Evolutionary conservation across 2,113 vertebrate species (phyloP).

Genomic region (Haemorhous mexicanus): DNA sequence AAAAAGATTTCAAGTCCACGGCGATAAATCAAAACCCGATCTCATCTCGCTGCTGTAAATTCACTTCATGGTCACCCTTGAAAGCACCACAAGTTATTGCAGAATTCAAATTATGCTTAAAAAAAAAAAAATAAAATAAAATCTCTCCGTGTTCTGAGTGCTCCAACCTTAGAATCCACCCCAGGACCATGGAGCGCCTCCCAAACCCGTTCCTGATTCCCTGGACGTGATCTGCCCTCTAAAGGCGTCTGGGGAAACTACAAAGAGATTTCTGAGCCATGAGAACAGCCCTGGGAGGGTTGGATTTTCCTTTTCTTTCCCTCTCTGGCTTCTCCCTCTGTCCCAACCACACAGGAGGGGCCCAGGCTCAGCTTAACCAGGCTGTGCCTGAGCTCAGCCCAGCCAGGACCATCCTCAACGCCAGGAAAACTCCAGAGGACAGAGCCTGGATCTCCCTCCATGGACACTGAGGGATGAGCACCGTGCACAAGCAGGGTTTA

Average conservation of each 20-base stretch:
- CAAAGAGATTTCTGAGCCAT: not conserved
- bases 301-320: not conserved
- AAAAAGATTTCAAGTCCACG: not conserved
- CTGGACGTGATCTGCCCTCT: conserved; percentile 64
- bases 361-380: not conserved
- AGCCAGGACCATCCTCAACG: not conserved
- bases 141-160: accelerated
- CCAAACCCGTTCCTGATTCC: conserved; percentile 6
- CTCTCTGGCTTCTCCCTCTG: not conserved
- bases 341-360: not conserved
- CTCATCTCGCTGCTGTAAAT: not conserved
- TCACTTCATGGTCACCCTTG: not conserved
- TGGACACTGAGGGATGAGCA: not conserved
- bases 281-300: not conserved
- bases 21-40: not conserved
- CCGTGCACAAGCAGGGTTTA: not conserved
- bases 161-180: not conserved
- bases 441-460: not conserved
- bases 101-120: not conserved
- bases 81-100: not conserved
- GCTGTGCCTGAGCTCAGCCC: not conserved
- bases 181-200: not conserved
- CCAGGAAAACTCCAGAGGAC: accelerated
- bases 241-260: conserved; percentile 26
- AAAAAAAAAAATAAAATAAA: not conserved